Base-by-base conservation (phyloP, 1,140 invertebrate genomes). In the Drosophila ohnishii region DNA sequence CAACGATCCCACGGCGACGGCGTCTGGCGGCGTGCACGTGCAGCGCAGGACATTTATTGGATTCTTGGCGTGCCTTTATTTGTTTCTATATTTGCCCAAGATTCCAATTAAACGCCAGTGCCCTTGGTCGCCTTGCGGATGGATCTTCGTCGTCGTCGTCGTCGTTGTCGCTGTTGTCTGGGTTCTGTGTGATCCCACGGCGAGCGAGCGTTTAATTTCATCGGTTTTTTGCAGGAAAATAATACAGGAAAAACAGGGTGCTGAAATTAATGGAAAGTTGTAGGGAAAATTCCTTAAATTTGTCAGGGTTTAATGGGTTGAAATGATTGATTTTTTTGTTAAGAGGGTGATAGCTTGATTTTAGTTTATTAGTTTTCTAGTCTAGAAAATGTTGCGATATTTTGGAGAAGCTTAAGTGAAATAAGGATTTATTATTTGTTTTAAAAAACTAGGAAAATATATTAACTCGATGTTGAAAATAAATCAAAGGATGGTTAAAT, bases 31-130 rank as follows among this genome's bases (percentile, higher is more conserved):
- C 55, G 65, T 88, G 80, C 87, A 90, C 87, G 87, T 90, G 87
- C 87, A 84, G 42, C 51, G 44, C 71, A 90, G 87, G 87, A 90
- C 88, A 90, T 90, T 90, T 90, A 90, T 90, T 90, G 81, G 88
- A 90, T 90, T 87, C 75, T 64, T 75, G 67, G 59, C 80, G 50
- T 90, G 75, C 80, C 80, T 89, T 83, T 89, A 84, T 89, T 89
- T 81, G 78, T 89, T 85, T 89, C 78, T 78, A 82, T 89, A 85
- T 89, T 84, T 88, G 80, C 75, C 61, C 78, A 81, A 65, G 78
- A 89, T 88, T 88, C 85, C 85, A 88, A 88, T 88, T 88, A 88
- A 89, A 89, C 71, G 85, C 85, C 85, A 81, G 75, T 67, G 84
- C 69, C 67, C 66, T 69, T 62, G 48, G 25, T 1, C 25, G 25